Evolutionary conservation across 2,113 vertebrate genomes (phyloP).

Genomic region (Gorsachius goisagi): DNA sequence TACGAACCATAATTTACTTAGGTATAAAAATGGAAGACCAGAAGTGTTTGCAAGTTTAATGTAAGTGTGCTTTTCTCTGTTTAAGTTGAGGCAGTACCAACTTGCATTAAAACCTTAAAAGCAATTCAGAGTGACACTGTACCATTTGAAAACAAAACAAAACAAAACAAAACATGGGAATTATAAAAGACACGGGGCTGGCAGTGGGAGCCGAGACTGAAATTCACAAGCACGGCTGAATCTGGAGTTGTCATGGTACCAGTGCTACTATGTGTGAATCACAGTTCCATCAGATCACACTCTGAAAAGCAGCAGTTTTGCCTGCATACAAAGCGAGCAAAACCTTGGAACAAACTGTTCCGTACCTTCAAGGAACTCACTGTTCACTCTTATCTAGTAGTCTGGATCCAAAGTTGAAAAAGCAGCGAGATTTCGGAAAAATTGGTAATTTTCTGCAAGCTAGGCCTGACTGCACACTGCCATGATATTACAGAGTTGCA

Average conservation of each 20-base stretch:
- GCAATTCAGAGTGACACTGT: neutral
- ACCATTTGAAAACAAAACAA: neutral
- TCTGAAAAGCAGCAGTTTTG: neutral
- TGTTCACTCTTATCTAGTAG: neutral
- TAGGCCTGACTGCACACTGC: neutral
- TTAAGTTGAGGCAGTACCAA: neutral
- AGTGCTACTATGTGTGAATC: neutral
- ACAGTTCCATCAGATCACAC: neutral
- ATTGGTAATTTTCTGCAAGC: neutral
- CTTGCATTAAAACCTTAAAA: neutral
- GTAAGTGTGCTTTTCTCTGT: neutral
- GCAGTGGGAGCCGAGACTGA: neutral
- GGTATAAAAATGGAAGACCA: neutral
- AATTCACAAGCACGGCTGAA: neutral
- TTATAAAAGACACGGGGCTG: neutral
- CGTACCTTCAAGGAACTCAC: neutral
- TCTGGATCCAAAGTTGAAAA: neutral
- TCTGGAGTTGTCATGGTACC: conserved; percentile 52
- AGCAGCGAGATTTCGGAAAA: neutral
- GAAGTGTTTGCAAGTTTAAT: neutral
- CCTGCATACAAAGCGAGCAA: neutral
- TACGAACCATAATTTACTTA: neutral
- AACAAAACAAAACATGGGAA: neutral
- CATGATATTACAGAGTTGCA: neutral
- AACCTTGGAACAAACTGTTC: conserved; percentile 3